Conservation (phyloP, 1,140 invertebrate species). For the Philotrypesis tridentata region DNA sequence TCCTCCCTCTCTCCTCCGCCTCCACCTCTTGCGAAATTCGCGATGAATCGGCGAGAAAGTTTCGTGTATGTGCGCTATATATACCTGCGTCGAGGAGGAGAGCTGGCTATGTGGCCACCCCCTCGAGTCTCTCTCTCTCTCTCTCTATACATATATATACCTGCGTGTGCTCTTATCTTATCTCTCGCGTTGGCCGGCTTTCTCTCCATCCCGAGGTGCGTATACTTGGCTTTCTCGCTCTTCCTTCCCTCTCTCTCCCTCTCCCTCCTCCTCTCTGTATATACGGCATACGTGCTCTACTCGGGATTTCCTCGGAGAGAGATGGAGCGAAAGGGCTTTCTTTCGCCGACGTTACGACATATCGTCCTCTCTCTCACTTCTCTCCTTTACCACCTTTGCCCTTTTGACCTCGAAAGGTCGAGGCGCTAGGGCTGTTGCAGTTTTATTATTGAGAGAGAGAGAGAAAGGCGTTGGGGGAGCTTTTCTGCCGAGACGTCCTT, state of each 20-base stretch:
- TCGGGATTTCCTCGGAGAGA: not conserved
- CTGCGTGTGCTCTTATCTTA: not conserved
- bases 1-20: no score
- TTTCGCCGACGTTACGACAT: slow-evolving; percentile 40
- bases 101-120: no score
- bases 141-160: not conserved
- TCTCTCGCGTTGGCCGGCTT: not conserved
- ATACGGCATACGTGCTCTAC: not conserved
- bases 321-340: not conserved
- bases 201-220: no score
- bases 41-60: not conserved
- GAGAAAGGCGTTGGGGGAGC: not conserved
- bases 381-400: no score
- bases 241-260: not conserved
- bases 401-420: slow-evolving; percentile 49
- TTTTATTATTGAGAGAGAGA: slow-evolving; percentile 4
- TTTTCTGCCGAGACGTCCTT: not conserved
- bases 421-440: not conserved
- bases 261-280: not conserved
- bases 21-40: not conserved
- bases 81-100: not conserved
- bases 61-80: not conserved
- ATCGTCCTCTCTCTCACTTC: slow-evolving; percentile 23
- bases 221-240: not conserved
- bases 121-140: no score